These are phyloP conservation scores for Punctoribates punctum DNA, from an alignment of 2,888 invertebrate species.

Conservation along the genomic window DNA sequence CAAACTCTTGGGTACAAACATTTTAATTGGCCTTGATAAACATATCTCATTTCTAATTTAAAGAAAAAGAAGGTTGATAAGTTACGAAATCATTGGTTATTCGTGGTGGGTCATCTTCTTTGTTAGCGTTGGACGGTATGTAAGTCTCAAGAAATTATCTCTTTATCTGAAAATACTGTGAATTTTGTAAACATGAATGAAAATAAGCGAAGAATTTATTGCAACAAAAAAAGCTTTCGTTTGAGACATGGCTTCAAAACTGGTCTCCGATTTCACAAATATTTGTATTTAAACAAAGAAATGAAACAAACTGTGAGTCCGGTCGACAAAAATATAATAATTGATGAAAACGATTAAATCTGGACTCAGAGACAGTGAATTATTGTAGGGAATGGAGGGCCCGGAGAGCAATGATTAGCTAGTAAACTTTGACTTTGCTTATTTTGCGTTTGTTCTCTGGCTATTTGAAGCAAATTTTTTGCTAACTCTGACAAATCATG, in stretches of 20 bases:
- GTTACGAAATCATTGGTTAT: too few relatives aligned
- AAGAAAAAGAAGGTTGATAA: too few relatives aligned
- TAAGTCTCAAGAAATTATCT: too few relatives aligned
- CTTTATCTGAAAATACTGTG: too few relatives aligned
- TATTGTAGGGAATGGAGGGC: background rate
- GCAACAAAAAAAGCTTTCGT: background rate
- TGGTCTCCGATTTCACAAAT: conserved; percentile 3
- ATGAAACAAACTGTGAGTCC: background rate
- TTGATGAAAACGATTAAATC: conserved; percentile 15
- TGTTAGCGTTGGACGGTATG: too few relatives aligned
- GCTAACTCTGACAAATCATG: conserved; percentile 23
- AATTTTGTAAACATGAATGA: background rate
- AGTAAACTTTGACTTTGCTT: background rate
- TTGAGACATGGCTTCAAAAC: background rate
- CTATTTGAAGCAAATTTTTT: conserved; percentile 29
- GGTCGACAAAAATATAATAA: conserved; percentile 20
- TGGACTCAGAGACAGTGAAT: conserved; percentile 10
- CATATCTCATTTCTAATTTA: too few relatives aligned
- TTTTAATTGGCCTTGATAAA: too few relatives aligned
- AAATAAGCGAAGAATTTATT: background rate
- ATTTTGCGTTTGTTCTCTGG: background rate
- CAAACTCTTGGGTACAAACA: too few relatives aligned
- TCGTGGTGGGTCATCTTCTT: too few relatives aligned
- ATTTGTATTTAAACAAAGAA: conserved; percentile 1
- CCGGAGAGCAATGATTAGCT: conserved; percentile 19